Evolutionary conservation across 2,797 vertebrate genomes (phyloP).

Genomic region (Sebastolobus alascanus): DNA sequence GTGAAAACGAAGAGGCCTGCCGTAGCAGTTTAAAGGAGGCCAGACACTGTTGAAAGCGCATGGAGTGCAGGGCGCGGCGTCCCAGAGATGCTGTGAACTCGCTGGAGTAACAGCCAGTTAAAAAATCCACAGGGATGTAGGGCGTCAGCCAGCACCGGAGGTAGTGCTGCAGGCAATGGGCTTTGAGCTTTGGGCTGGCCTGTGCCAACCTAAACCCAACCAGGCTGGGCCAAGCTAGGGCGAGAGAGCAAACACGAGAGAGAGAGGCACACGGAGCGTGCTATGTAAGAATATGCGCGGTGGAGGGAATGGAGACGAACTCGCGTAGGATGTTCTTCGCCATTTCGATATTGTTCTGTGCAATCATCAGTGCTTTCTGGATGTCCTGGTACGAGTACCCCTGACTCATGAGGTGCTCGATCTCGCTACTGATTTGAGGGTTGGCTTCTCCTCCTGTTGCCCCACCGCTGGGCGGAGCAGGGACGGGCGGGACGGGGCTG

Average conservation of each 20-base stretch:
- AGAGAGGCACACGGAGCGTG: constrained; percentile 60
- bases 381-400: constrained; percentile 99
- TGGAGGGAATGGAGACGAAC: constrained; percentile 95
- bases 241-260: constrained; percentile 55
- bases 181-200: constrained; percentile 55
- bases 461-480: constrained; percentile 15
- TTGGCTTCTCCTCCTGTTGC: constrained; percentile 73
- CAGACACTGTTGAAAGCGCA: constrained; percentile 75
- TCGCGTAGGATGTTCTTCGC: constrained; percentile 98
- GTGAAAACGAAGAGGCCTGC: constrained; percentile 45
- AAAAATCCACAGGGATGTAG: constrained; percentile 63
- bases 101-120: constrained; percentile 65
- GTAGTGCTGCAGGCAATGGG: constrained; percentile 64
- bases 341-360: constrained; percentile 99
- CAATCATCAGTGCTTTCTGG: constrained; percentile 98
- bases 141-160: constrained; percentile 65
- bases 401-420: constrained; percentile 96
- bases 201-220: constrained; percentile 58
- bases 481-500: constrained; percentile 76
- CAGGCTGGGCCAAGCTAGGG: constrained; percentile 66
- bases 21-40: constrained; percentile 59
- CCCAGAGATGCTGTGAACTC: constrained; percentile 67
- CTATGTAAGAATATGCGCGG: constrained; percentile 95
- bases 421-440: constrained; percentile 93
- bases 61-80: constrained; percentile 73